Evolutionary conservation across 2,888 invertebrate genomes (phyloP), one percentile per base, ranked within the genome.

Genomic region (Tetranychus piercei): DNA sequence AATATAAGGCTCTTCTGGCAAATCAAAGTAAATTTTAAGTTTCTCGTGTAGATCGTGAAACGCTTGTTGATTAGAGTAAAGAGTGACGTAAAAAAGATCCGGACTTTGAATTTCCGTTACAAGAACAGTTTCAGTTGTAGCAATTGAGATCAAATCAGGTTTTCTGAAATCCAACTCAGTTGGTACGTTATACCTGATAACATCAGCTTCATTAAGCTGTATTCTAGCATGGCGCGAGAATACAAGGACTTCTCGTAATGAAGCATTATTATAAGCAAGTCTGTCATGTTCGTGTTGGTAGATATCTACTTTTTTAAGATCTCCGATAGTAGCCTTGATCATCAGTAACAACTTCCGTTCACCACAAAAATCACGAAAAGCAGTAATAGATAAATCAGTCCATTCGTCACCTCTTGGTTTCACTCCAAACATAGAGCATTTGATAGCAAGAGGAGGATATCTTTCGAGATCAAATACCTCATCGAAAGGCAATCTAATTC

Each of bases 51-150:
- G 23, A 9, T 20, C 69, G 1, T 22, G 22, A n/a, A 34, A 20
- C 22, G 9, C n/a, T 22, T 20, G 9, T 11, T 69, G 69, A 9
- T 11, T 18, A 9, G 69, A 69, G n/a, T 20, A 20, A 18, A 9
- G 69, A 69, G 20, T 69, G n/a, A 69, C 69, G 15, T 69, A 34
- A 8, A 69, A 69, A 11, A 69, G 23, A 69, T 69, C 69, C 3
- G 69, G 69, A 69, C 9, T 22, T 9, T 9, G 8, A 11, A 69
- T 69, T 9, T 9, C 69, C 11, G 23, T 23, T 1, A 69, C n/a
- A 34, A 69, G 69, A 22, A 69, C 69, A 11, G 6, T 55, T 55
- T 55, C 55, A 15, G 55, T 15, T 55, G 2, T 15, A 15, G 9
- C 15, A 15, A 15, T 7, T 55, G 55, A 15, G 15, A 55, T 55